Evolutionary conservation across 1,140 invertebrate genomes (phyloP).

Genomic region (Galendromus occidentalis): DNA sequence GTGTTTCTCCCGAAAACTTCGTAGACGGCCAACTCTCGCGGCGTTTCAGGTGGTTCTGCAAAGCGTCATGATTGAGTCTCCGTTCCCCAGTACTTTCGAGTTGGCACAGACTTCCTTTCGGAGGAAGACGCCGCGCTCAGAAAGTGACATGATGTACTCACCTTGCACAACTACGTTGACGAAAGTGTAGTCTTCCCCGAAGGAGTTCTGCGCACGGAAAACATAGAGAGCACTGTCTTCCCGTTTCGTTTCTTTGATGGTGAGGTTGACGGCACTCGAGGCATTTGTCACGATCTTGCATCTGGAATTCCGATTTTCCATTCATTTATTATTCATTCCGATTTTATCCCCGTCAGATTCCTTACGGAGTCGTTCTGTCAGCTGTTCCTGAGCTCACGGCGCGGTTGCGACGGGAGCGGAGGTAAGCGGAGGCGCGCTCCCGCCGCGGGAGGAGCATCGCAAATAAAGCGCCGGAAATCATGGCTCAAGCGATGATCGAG

Average conservation of each 20-base stretch:
- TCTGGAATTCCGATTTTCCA: too few relatives aligned
- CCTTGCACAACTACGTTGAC: background rate
- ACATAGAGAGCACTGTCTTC: background rate
- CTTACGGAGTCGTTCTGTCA: too few relatives aligned
- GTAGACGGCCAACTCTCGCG: slow-evolving; percentile 1
- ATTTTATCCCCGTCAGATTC: too few relatives aligned
- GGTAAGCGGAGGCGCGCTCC: too few relatives aligned
- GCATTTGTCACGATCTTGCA: background rate
- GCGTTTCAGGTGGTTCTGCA: background rate
- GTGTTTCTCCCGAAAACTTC: slow-evolving; percentile 1
- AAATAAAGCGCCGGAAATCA: too few relatives aligned
- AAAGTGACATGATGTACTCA: background rate
- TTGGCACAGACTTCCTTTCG: background rate
- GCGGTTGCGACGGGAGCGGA: too few relatives aligned
- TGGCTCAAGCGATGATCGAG: too few relatives aligned
- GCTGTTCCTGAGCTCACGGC: too few relatives aligned
- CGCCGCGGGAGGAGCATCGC: too few relatives aligned
- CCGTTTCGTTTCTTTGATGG: background rate
- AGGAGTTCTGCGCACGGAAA: background rate
- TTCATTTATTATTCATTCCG: too few relatives aligned
- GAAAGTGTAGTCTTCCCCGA: background rate
- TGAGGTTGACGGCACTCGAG: background rate
- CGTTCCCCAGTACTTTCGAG: too few relatives aligned
- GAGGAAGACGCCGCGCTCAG: background rate
- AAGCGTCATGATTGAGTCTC: background rate